Evolutionary conservation across 2,113 vertebrate genomes (phyloP).

Genomic region (Hyperoodon ampullatus): DNA sequence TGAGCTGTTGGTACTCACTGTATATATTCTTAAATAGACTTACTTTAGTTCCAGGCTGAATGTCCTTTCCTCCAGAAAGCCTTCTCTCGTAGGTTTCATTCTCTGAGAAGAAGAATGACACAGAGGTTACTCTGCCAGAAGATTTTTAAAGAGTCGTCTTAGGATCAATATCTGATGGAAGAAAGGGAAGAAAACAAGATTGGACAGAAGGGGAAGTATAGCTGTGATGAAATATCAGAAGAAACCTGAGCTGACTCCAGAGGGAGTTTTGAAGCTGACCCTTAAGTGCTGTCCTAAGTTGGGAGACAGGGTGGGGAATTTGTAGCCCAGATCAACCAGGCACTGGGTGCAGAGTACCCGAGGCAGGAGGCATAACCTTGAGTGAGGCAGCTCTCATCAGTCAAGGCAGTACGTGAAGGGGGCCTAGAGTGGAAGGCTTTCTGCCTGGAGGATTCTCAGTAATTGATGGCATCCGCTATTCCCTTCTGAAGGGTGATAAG

Average conservation of each 20-base stretch:
- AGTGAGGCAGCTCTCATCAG: not conserved
- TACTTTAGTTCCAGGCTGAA: not conserved
- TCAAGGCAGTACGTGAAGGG: not conserved
- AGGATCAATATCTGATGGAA: not conserved
- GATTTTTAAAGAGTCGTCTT: not conserved
- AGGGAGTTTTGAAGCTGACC: not conserved
- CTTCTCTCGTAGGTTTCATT: not conserved
- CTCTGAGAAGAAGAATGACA: not conserved
- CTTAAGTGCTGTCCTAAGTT: not conserved
- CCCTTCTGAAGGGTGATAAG: not conserved
- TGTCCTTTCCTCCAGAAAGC: not conserved
- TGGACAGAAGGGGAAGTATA: not conserved
- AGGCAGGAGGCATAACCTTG: not conserved
- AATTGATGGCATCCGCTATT: not conserved
- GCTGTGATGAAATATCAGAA: not conserved
- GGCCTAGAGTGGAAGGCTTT: not conserved
- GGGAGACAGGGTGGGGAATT: not conserved
- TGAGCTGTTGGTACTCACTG: not conserved
- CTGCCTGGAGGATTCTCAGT: not conserved
- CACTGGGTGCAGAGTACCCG: no score
- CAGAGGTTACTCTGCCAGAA: not conserved
- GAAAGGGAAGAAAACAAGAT: not conserved
- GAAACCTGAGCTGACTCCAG: not conserved
- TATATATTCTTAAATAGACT: not conserved
- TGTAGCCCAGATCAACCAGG: fast-evolving